Evolutionary conservation across 2,113 vertebrate species (phyloP).

Genomic region (Bungarus multicinctus): DNA sequence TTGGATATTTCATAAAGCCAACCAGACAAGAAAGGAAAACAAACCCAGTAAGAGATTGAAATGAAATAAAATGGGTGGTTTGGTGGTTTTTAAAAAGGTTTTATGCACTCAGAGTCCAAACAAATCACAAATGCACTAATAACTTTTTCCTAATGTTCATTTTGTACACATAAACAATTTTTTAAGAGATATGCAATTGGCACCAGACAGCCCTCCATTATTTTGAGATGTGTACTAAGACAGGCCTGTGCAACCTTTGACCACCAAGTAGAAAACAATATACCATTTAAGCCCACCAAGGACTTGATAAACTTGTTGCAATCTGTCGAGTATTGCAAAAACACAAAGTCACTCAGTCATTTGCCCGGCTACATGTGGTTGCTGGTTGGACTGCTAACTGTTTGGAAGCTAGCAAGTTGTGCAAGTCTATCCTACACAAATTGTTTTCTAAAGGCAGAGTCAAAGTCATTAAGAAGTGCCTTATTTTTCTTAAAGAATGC

Average conservation of each 20-base stretch:
- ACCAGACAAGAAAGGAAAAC: constrained; percentile 39
- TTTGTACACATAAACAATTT: not conserved
- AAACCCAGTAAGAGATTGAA: constrained; percentile 32
- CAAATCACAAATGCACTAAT: constrained; percentile 25
- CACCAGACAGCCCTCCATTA: constrained; percentile 9
- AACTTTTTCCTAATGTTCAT: not conserved
- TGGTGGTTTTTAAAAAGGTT: constrained; percentile 25
- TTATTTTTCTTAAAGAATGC: not conserved
- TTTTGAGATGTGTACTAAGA: not conserved
- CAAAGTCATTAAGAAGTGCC: not conserved
- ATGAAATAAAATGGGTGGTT: constrained; percentile 4
- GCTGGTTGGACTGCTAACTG: not conserved
- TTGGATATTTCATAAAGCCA: constrained; percentile 51
- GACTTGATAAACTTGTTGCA: not conserved
- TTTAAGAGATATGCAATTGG: not conserved
- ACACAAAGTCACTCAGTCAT: not conserved
- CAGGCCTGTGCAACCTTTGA: not conserved
- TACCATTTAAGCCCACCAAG: not conserved
- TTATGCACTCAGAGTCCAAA: constrained; percentile 23
- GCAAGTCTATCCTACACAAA: not conserved
- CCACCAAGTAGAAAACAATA: not conserved
- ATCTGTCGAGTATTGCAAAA: not conserved
- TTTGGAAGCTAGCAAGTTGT: not conserved
- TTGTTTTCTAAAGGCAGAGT: not conserved
- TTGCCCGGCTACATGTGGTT: not conserved